These are phyloP conservation scores for Paedocypris sp. DNA, from an alignment of 2,113 vertebrate species.

Conservation along the genomic window DNA sequence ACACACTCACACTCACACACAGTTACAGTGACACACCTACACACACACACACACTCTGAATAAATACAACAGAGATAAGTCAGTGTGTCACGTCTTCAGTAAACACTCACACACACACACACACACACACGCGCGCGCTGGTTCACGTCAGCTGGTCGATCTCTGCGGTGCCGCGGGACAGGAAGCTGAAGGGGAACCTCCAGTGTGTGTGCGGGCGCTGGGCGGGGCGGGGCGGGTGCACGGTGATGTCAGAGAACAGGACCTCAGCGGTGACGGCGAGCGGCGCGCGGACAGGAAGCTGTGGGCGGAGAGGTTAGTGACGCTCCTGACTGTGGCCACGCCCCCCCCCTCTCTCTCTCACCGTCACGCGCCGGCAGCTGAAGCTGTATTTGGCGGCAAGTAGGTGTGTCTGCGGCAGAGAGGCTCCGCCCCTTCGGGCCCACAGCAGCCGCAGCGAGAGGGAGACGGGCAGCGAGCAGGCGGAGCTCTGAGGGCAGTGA, in stretches of 20 bases:
- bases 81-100: neutral
- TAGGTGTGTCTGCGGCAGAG: slow-evolving; percentile 56
- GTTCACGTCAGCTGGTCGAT: slow-evolving; percentile 37
- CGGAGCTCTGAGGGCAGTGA: slow-evolving; percentile 7
- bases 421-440: slow-evolving; percentile 53
- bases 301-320: neutral
- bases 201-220: slow-evolving; percentile 41
- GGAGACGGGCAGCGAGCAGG: slow-evolving; percentile 53
- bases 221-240: slow-evolving; percentile 48
- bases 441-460: slow-evolving; percentile 56
- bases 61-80: too few relatives aligned
- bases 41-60: too few relatives aligned
- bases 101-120: neutral
- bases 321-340: neutral
- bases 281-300: slow-evolving; percentile 50
- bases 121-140: too few relatives aligned
- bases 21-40: too few relatives aligned
- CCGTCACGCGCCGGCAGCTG: slow-evolving; percentile 51
- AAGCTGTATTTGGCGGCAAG: slow-evolving; percentile 57
- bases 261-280: slow-evolving; percentile 51
- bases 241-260: slow-evolving; percentile 50
- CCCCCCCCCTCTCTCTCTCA: slow-evolving; percentile 12
- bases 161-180: slow-evolving; percentile 45
- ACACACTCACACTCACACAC: too few relatives aligned
- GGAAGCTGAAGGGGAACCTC: slow-evolving; percentile 61